Percentiles rank a stretch among this genome's conserved stretches.
Evolutionary conservation across 1,140 invertebrate species (phyloP).

Genomic region (Drosophila erecta): DNA sequence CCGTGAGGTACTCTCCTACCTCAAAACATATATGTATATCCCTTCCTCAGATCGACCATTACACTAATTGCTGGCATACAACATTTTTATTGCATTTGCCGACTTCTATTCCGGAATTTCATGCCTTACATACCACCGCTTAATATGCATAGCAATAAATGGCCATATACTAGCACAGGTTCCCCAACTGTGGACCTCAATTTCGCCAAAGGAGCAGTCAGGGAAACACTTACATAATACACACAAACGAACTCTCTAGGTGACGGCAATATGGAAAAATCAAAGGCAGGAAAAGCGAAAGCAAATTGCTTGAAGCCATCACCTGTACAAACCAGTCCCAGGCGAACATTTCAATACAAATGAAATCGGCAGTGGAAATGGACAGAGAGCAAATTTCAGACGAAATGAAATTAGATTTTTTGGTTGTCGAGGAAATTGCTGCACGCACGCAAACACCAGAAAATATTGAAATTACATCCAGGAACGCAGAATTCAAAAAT

Average conservation of each 20-base stretch:
- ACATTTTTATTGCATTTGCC: constrained; percentile 54
- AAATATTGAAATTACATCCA: constrained; percentile 60
- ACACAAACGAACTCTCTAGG: constrained; percentile 12
- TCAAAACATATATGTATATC: constrained; percentile 18
- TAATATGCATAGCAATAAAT: constrained; percentile 69
- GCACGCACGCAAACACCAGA: constrained; percentile 60
- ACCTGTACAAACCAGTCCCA: constrained; percentile 35
- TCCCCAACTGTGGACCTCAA: not conserved
- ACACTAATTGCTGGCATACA: constrained; percentile 70
- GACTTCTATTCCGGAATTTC: constrained; percentile 31
- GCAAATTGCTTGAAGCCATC: constrained; percentile 62
- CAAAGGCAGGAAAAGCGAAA: constrained; percentile 71
- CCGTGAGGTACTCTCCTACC: no score
- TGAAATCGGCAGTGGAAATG: constrained; percentile 19
- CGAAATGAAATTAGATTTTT: constrained; percentile 79
- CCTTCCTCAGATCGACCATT: constrained; percentile 42
- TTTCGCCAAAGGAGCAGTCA: constrained; percentile 40
- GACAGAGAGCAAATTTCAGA: constrained; percentile 60
- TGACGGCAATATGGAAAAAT: constrained; percentile 37
- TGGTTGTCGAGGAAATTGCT: constrained; percentile 66
- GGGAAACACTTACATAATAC: constrained; percentile 8
- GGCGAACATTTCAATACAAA: constrained; percentile 41
- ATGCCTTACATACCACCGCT: constrained; percentile 45
- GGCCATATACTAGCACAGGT: constrained; percentile 32
- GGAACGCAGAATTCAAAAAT: constrained; percentile 40